phyloP scores from a whole-genome alignment of 1,140 invertebrate genomes.

The Bradysia coprophila region DNA sequence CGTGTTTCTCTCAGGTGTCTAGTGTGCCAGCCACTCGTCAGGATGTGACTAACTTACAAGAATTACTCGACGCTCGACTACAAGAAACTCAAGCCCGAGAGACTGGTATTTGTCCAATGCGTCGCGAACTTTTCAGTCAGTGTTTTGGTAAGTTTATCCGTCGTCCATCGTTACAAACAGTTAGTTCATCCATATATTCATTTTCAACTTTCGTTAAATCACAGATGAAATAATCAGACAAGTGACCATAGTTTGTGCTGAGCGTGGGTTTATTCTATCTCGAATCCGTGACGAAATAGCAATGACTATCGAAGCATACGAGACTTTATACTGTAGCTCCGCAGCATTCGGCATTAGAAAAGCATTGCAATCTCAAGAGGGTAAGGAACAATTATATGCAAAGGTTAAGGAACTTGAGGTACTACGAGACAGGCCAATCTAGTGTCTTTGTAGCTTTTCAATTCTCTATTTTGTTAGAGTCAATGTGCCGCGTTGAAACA shows the following conservation, averaged over 20 bases:
- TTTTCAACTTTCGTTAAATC: not conserved
- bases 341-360: conserved; percentile 96
- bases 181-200: no score
- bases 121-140: conserved; percentile 86
- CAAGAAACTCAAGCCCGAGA: conserved; percentile 85
- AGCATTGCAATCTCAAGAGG: conserved; percentile 65
- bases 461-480: no score
- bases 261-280: conserved; percentile 82
- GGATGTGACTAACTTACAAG: conserved; percentile 90
- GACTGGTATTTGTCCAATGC: conserved; percentile 90
- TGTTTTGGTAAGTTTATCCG: conserved; percentile 66
- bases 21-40: conserved; percentile 85
- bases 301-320: conserved; percentile 90
- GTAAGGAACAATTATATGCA: conserved; percentile 36
- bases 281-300: conserved; percentile 86
- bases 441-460: no score
- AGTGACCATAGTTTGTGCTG: conserved; percentile 93
- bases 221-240: conserved; percentile 81
- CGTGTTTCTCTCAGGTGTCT: conserved; percentile 44
- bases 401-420: no score
- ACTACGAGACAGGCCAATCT: no score
- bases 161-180: no score
- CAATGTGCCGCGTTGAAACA: no score
- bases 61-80: conserved; percentile 79
- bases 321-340: conserved; percentile 89